These are phyloP conservation scores for Julus scandinavius DNA, from an alignment of 2,888 invertebrate species.

Conservation along the genomic window DNA sequence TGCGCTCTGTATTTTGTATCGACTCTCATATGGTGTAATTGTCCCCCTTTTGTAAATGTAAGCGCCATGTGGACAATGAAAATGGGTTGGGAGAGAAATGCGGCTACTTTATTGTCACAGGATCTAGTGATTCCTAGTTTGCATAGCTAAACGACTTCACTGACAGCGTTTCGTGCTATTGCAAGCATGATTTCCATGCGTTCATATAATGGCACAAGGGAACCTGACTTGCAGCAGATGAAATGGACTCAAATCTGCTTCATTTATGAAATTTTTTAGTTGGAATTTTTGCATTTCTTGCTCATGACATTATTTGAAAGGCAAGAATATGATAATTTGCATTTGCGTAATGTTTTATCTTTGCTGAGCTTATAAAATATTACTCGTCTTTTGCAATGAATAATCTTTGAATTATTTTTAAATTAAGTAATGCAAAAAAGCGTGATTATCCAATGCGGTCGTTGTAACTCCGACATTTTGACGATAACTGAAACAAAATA, in stretches of 20 bases:
- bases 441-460: no score
- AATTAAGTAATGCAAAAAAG: no score
- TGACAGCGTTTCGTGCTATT: neutral
- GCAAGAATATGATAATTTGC: neutral
- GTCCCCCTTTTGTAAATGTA: conserved; percentile 9
- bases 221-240: neutral
- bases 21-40: conserved; percentile 13
- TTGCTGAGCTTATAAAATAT: neutral
- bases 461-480: neutral
- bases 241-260: neutral
- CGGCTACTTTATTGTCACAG: neutral
- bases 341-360: neutral
- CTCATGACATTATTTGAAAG: neutral
- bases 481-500: neutral
- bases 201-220: neutral
- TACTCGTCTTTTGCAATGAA: no score
- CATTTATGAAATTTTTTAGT: neutral
- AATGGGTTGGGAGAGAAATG: neutral
- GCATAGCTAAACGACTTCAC: neutral
- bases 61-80: neutral
- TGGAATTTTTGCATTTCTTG: neutral
- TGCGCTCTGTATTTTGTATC: neutral
- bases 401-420: no score
- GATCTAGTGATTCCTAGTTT: neutral
- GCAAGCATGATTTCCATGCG: neutral